phyloP scores from a whole-genome alignment of 1,140 invertebrate genomes.

The Tetraneura akinire region DNA sequence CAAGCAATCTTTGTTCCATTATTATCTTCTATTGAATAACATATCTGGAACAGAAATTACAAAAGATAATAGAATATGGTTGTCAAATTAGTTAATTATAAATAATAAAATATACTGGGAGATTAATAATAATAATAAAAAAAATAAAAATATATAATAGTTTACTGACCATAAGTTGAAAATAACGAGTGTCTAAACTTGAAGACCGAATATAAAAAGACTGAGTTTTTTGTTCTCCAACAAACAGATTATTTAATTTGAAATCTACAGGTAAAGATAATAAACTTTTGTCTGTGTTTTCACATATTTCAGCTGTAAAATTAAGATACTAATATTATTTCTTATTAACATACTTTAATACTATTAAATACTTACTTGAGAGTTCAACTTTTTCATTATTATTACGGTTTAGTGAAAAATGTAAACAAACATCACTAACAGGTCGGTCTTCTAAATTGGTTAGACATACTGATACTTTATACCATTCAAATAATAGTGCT shows the following conservation, averaged over 20 bases:
- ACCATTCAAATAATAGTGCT: constrained; percentile 50
- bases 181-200: constrained; percentile 42
- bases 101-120: no score
- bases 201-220: constrained; percentile 9
- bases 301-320: constrained; percentile 38
- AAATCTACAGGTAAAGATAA: constrained; percentile 37
- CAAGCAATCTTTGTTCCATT: constrained; percentile 52
- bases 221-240: constrained; percentile 25
- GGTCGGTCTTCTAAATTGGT: constrained; percentile 29
- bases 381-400: constrained; percentile 40
- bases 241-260: constrained; percentile 5
- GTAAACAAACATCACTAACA: constrained; percentile 35
- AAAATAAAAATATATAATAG: not conserved
- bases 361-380: not conserved
- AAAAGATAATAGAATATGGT: not conserved
- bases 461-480: constrained; percentile 37
- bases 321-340: not conserved
- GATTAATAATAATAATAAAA: no score
- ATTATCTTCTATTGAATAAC: constrained; percentile 37
- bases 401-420: constrained; percentile 13
- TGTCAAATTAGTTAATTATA: not conserved
- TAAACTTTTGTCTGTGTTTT: constrained; percentile 17
- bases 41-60: constrained; percentile 44
- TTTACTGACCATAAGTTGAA: constrained; percentile 40
- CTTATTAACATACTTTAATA: not conserved